Evolutionary conservation across 2,888 invertebrate genomes (phyloP).

Genomic region (Phyto melanocephala): DNA sequence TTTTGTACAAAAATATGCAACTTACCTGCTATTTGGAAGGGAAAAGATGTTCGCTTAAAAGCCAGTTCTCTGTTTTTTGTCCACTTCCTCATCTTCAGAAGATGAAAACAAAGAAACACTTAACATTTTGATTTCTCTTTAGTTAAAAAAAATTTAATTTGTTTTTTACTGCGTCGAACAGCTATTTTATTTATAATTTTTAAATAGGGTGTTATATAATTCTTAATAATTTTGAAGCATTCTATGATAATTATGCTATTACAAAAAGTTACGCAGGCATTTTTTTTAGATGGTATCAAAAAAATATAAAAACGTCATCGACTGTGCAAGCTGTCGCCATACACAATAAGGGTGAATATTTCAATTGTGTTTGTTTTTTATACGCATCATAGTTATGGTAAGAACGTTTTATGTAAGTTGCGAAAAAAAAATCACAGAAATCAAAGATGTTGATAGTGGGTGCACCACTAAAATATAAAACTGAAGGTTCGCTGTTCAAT

Average conservation of each 20-base stretch:
- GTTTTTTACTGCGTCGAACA: not conserved
- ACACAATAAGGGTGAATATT: not conserved
- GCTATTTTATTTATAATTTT: not conserved
- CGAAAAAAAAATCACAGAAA: too few relatives aligned
- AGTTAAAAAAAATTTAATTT: not conserved
- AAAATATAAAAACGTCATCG: too few relatives aligned
- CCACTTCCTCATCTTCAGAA: not conserved
- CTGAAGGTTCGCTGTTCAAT: too few relatives aligned
- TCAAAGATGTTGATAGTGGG: too few relatives aligned
- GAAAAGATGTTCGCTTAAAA: not conserved
- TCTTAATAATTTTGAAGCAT: not conserved
- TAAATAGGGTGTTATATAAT: not conserved
- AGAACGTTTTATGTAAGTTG: too few relatives aligned
- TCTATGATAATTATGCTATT: too few relatives aligned
- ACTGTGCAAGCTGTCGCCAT: not conserved
- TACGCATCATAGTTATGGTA: too few relatives aligned
- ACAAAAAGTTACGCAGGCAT: too few relatives aligned
- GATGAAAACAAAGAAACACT: not conserved
- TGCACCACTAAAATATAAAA: too few relatives aligned
- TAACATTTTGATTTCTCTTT: not conserved
- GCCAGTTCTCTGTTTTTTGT: not conserved
- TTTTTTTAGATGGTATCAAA: not conserved
- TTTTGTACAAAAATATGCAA: too few relatives aligned
- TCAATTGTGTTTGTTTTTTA: too few relatives aligned
- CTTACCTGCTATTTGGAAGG: not conserved